Percentiles rank a stretch among this genome's conserved stretches.
Conservation (phyloP, 2,113 vertebrate genomes). For the Daubentonia madagascariensis region DNA sequence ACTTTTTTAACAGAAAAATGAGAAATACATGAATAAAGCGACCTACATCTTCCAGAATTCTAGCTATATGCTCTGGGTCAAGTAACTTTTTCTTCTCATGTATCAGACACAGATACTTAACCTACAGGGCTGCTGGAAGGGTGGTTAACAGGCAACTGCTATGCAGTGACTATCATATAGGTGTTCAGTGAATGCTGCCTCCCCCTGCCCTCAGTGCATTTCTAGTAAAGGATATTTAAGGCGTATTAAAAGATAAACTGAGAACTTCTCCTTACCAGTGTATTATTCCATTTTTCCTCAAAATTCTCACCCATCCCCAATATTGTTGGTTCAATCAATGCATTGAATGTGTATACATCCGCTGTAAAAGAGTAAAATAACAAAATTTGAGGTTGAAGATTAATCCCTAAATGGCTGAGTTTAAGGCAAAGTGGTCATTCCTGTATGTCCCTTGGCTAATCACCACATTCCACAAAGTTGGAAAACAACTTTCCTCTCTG, state of each 20-base stretch:
- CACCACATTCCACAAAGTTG: conserved; percentile 33
- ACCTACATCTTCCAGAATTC: neutral
- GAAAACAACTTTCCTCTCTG: conserved; percentile 76
- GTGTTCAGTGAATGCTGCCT: neutral
- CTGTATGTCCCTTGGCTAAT: conserved; percentile 47
- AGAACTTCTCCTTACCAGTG: conserved; percentile 84
- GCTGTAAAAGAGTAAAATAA: conserved; percentile 79
- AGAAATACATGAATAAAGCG: neutral
- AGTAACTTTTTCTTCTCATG: neutral
- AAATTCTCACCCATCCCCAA: conserved; percentile 75
- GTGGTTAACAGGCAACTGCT: neutral
- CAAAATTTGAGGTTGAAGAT: neutral
- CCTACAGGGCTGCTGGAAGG: neutral
- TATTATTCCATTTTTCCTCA: conserved; percentile 85
- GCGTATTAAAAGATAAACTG: neutral
- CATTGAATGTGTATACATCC: conserved; percentile 93
- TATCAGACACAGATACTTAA: neutral
- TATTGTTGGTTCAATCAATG: conserved; percentile 86
- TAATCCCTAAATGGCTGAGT: conserved; percentile 61
- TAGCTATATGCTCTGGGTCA: neutral
- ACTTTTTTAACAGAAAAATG: neutral
- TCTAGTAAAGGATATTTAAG: neutral
- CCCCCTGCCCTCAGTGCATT: neutral
- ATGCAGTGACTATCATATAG: neutral
- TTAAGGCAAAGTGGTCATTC: conserved; percentile 70